Percentiles rank a stretch among this genome's conserved stretches.
These are phyloP conservation scores for Forbesichthys agassizii DNA, from an alignment of 2,113 vertebrate genomes.

Conservation along the genomic window DNA sequence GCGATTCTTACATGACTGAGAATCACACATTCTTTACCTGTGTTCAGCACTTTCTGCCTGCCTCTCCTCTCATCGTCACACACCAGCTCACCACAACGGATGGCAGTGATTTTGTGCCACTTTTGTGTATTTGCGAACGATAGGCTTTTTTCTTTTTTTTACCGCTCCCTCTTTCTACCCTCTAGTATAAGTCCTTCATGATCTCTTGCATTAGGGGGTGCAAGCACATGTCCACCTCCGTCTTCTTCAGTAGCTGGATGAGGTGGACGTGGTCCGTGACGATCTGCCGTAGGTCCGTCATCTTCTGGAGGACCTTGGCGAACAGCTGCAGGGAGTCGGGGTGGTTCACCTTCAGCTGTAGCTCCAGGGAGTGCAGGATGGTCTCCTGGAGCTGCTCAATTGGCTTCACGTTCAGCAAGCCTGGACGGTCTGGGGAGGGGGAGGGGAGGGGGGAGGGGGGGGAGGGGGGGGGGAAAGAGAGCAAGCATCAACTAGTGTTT, in stretches of 20 bases:
- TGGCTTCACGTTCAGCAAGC: conserved; percentile 94
- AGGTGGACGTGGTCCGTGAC: conserved; percentile 95
- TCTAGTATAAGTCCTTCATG: conserved; percentile 95
- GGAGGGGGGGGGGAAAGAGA: neutral
- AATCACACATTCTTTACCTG: too few relatives aligned
- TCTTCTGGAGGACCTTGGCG: conserved; percentile 97
- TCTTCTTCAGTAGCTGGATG: conserved; percentile 92
- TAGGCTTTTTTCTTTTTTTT: too few relatives aligned
- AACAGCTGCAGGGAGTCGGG: conserved; percentile 95
- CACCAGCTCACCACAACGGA: too few relatives aligned
- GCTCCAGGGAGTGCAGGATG: conserved; percentile 91
- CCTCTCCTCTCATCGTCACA: too few relatives aligned
- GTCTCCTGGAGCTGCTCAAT: conserved; percentile 97
- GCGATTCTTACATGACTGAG: too few relatives aligned
- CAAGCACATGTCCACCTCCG: conserved; percentile 91
- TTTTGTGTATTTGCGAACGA: too few relatives aligned
- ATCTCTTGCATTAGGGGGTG: conserved; percentile 98
- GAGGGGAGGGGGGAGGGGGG: neutral
- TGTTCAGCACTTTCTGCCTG: too few relatives aligned
- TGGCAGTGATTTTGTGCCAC: too few relatives aligned
- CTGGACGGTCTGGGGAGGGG: conserved; percentile 85
- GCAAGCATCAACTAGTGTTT: too few relatives aligned
- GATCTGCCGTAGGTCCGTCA: conserved; percentile 98
- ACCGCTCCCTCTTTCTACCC: too few relatives aligned
- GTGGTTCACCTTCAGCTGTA: conserved; percentile 95